phyloP scores from a whole-genome alignment of 2,113 vertebrate genomes.

The Syngnathus typhle region DNA sequence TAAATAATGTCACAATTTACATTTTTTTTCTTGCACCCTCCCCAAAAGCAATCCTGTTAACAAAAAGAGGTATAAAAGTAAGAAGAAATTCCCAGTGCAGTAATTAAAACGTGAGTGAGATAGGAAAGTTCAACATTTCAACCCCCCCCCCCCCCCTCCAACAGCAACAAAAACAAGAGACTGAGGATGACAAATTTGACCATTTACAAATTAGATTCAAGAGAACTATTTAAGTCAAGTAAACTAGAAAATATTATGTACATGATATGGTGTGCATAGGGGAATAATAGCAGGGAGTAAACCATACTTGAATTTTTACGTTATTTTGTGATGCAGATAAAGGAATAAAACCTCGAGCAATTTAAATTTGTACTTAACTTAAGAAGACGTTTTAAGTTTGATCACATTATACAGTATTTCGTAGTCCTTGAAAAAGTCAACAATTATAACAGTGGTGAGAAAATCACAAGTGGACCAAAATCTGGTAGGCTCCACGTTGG shows the following conservation, averaged over 20 bases:
- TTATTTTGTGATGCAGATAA: not conserved
- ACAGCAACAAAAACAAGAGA: slow-evolving; percentile 47
- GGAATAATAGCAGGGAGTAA: not conserved
- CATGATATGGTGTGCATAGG: slow-evolving; percentile 57
- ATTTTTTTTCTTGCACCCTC: slow-evolving; percentile 55
- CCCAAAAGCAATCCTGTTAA: slow-evolving; percentile 44
- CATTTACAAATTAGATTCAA: slow-evolving; percentile 63
- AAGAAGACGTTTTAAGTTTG: not conserved
- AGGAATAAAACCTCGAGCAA: not conserved
- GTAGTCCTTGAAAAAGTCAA: too few species aligned
- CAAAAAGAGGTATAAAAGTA: slow-evolving; percentile 67
- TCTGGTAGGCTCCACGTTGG: too few species aligned
- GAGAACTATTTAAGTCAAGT: slow-evolving; percentile 58
- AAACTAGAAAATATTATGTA: slow-evolving; percentile 67
- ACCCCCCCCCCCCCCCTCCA: slow-evolving; percentile 31
- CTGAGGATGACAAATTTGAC: slow-evolving; percentile 44
- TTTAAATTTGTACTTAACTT: not conserved
- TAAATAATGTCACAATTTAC: slow-evolving; percentile 71
- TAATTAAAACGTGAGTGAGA: slow-evolving; percentile 48
- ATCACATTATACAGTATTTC: not conserved
- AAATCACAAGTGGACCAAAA: too few species aligned
- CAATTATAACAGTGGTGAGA: too few species aligned
- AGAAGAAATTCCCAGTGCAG: slow-evolving; percentile 51
- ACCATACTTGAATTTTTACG: not conserved
- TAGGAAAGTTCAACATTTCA: slow-evolving; percentile 28